Evolutionary conservation across 1,140 invertebrate genomes (phyloP), one percentile per base, ranked within the genome.

Genomic region (Lepidurus packardi): DNA sequence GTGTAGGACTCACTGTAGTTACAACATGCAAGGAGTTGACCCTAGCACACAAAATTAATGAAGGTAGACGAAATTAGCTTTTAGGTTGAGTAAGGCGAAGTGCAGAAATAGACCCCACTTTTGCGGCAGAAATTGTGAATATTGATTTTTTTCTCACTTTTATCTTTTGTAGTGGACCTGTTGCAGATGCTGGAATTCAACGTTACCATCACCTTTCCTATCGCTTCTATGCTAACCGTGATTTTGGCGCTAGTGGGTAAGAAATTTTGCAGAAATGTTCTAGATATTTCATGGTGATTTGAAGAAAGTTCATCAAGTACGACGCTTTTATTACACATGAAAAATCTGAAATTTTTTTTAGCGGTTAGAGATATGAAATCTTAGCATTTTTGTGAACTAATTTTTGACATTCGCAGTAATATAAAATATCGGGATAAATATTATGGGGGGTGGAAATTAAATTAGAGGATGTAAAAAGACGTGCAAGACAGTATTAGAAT

Each of bases 151-250:
- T 73, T 78, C n/a, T 53, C 43, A 25, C 47, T 81, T 76, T 82
- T 78, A 82, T 81, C 82, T 81, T 81, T 86, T 84, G 80, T 89
- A 95, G 95, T 98, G 83, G 96, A 99, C 85, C 87, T 99, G 75
- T 88, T 99, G 79, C 97, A 98, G 86, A 98, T 98, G 94, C 86
- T 98, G 84, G 97, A 99, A 85, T 94, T 94, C 85, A 97, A 98
- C 85, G 91, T 96, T 24, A 90, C 93, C 0, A 91, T 98, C 13
- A 92, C 93, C 7, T 98, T 99, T 84, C 97, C 97, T 21, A 94
- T 95, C 43, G 97, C 97, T 43, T 96, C 97, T 9, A 87, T 99
- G 21, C 88, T 99, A 53, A 99, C 97, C 7, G 96, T 99, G 65
- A 98, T 99, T 81, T 86, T 99, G 84, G 98, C 98, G 13, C 88